Evolutionary conservation across 2,113 vertebrate species (phyloP).

Genomic region (Mellivora capensis): DNA sequence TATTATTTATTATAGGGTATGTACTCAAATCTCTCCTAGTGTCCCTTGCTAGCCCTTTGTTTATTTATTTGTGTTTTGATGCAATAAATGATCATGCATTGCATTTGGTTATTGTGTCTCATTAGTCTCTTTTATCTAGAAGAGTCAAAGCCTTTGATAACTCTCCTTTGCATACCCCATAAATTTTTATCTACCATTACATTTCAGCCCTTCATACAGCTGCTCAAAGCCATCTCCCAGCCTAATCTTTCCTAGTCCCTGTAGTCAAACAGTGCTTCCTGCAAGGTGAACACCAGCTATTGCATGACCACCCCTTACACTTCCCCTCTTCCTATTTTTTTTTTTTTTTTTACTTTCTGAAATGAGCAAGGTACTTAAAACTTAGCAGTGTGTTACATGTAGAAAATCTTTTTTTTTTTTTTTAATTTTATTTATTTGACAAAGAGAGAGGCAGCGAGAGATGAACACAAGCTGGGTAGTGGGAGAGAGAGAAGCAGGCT

Average conservation of each 20-base stretch:
- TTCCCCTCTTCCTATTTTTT: neutral
- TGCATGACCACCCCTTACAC: neutral
- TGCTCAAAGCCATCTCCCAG: neutral
- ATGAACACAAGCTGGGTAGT: no score
- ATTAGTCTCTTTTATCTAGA: neutral
- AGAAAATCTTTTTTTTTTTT: neutral
- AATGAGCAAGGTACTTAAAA: neutral
- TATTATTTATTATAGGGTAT: neutral
- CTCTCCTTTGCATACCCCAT: neutral
- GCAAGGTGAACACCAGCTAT: neutral
- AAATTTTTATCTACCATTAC: neutral
- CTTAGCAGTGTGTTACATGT: neutral
- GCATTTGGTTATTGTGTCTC: neutral
- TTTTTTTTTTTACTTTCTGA: neutral
- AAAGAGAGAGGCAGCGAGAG: no score
- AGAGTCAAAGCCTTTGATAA: neutral
- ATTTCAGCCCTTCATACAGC: neutral
- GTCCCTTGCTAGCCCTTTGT: neutral
- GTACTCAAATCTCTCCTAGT: neutral
- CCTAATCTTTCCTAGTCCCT: neutral
- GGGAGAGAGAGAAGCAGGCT: no score
- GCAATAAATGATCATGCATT: neutral
- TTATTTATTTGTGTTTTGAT: constrained; percentile 27
- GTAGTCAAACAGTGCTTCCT: neutral
- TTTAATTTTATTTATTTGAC: no score